Percentiles rank a stretch among this genome's conserved stretches.
phyloP scores from a whole-genome alignment of 2,113 vertebrate genomes.

The Chaetodon auriga region DNA sequence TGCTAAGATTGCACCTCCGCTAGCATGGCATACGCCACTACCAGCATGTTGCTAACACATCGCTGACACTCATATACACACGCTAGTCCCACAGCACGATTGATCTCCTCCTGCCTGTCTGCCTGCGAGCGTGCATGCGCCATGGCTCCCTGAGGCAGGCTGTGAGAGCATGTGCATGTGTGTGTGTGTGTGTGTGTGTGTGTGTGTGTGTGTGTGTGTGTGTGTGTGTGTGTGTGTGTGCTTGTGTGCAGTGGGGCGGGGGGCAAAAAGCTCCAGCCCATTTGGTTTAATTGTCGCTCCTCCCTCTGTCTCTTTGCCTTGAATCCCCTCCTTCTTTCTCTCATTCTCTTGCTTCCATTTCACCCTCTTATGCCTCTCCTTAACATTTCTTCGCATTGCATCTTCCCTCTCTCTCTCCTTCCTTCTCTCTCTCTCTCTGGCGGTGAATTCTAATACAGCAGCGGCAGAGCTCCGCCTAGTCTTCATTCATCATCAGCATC shows the following conservation, averaged over 20 bases:
- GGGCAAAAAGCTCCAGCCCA: conserved; percentile 69
- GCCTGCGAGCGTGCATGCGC: conserved; percentile 67
- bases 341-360: conserved; percentile 58
- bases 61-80: conserved; percentile 60
- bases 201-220: conserved; percentile 52
- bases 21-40: conserved; percentile 66
- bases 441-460: conserved; percentile 73
- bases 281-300: conserved; percentile 76
- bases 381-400: conserved; percentile 61
- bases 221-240: conserved; percentile 29
- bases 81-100: conserved; percentile 62
- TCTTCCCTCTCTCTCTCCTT: conserved; percentile 47
- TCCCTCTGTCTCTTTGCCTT: conserved; percentile 67
- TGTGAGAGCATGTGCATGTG: conserved; percentile 52
- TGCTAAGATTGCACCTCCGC: conserved; percentile 71
- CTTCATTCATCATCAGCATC: conserved; percentile 76
- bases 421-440: conserved; percentile 40
- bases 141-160: conserved; percentile 71
- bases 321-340: conserved; percentile 59
- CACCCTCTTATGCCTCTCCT: conserved; percentile 55
- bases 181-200: conserved; percentile 24
- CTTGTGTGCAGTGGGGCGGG: conserved; percentile 57
- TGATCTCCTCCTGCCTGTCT: conserved; percentile 72
- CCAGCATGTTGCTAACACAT: conserved; percentile 72
- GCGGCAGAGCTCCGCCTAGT: conserved; percentile 74